These are phyloP conservation scores for Chymomyza costata DNA, from an alignment of 1,140 invertebrate genomes.

Conservation along the genomic window DNA sequence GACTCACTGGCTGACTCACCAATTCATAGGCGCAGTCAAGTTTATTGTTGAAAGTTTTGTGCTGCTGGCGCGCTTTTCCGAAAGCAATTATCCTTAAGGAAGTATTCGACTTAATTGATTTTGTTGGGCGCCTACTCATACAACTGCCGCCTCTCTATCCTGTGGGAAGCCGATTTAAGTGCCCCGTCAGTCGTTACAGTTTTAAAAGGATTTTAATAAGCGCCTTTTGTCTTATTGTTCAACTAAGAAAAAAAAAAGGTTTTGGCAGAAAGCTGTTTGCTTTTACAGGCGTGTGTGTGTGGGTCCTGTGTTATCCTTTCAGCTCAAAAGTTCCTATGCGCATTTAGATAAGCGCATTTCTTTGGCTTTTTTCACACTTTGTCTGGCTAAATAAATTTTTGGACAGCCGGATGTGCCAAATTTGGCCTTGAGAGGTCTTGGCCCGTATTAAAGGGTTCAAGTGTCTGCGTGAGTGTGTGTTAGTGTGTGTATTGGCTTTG, in stretches of 20 bases:
- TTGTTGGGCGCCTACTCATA: too few species aligned
- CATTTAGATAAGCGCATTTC: constrained; percentile 66
- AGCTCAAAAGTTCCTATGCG: constrained; percentile 53
- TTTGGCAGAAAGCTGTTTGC: too few species aligned
- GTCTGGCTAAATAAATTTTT: constrained; percentile 26
- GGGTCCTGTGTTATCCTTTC: constrained; percentile 45
- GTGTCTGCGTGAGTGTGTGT: constrained; percentile 14
- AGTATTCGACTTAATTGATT: constrained; percentile 73
- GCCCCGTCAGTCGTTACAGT: constrained; percentile 47
- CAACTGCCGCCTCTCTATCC: too few species aligned
- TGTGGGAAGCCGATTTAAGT: not conserved
- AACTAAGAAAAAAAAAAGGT: too few species aligned
- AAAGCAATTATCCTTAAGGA: constrained; percentile 69
- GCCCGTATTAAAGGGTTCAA: constrained; percentile 53
- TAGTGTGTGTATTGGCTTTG: constrained; percentile 39
- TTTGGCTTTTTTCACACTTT: constrained; percentile 68
- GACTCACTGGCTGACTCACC: too few species aligned
- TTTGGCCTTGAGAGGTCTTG: constrained; percentile 8
- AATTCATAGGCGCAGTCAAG: too few species aligned
- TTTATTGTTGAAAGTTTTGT: constrained; percentile 64
- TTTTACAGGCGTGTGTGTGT: too few species aligned
- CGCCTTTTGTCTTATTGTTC: constrained; percentile 34
- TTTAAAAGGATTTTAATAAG: constrained; percentile 70
- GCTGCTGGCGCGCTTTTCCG: constrained; percentile 53
- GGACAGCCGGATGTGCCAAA: constrained; percentile 48